phyloP scores from a whole-genome alignment of 2,797 vertebrate genomes.

The Notolabrus celidotus region DNA sequence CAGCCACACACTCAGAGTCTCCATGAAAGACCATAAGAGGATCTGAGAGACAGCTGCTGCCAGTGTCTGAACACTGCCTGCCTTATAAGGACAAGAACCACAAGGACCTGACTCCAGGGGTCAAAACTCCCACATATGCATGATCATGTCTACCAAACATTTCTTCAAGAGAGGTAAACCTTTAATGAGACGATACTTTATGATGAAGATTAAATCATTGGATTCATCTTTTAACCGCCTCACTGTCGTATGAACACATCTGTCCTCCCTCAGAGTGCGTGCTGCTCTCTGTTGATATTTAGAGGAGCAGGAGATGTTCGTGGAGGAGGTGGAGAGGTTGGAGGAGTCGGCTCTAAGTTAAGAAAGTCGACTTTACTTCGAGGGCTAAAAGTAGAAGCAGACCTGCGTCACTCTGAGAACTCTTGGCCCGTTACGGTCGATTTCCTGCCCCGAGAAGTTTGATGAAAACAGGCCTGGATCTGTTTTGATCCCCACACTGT shows the following conservation, averaged over 20 bases:
- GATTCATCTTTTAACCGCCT: neutral
- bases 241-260: neutral
- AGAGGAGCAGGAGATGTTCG: neutral
- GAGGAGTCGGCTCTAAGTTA: neutral
- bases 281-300: neutral
- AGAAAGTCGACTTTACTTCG: neutral
- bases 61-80: slow-evolving; percentile 22
- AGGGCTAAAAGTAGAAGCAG: neutral
- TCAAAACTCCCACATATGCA: slow-evolving; percentile 12
- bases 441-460: neutral
- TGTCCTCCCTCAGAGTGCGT: neutral
- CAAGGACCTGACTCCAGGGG: slow-evolving; percentile 24
- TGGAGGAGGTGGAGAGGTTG: neutral
- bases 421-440: neutral
- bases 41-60: slow-evolving; percentile 49
- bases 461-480: neutral
- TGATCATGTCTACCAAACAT: neutral
- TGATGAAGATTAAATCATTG: neutral
- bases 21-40: slow-evolving; percentile 68
- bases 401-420: neutral
- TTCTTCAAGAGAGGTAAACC: neutral
- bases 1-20: slow-evolving; percentile 8
- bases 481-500: neutral
- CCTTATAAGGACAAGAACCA: slow-evolving; percentile 71
- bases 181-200: neutral